Conservation (phyloP, 2,797 vertebrate species). For the Dallia pectoralis region DNA sequence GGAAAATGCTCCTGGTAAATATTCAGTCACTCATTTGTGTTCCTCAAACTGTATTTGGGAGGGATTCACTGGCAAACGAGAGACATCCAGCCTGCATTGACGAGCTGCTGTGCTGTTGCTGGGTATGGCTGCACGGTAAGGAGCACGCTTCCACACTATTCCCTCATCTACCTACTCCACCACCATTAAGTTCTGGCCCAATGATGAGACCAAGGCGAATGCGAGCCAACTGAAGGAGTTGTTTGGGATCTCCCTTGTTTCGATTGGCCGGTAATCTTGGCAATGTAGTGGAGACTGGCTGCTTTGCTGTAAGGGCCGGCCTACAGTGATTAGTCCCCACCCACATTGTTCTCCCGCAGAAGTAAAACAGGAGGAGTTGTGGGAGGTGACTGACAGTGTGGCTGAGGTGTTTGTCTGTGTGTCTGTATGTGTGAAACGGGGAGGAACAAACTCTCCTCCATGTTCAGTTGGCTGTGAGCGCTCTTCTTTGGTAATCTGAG, state of each 20-base stretch:
- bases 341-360: slow-evolving; percentile 42
- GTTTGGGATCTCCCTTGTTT: slow-evolving; percentile 62
- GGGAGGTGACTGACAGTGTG: slow-evolving; percentile 53
- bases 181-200: slow-evolving; percentile 37
- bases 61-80: slow-evolving; percentile 81
- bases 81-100: slow-evolving; percentile 73
- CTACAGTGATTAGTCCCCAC: slow-evolving; percentile 72
- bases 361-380: slow-evolving; percentile 39
- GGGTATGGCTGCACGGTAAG: slow-evolving; percentile 84
- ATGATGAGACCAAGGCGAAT: slow-evolving; percentile 95
- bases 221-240: slow-evolving; percentile 78
- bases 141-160: too few species aligned
- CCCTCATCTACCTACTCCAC: background rate
- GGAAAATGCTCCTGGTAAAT: slow-evolving; percentile 65
- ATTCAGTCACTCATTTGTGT: background rate
- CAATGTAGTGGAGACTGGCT: slow-evolving; percentile 76
- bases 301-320: slow-evolving; percentile 93
- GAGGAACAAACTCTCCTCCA: slow-evolving; percentile 38
- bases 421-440: slow-evolving; percentile 30
- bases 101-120: slow-evolving; percentile 87
- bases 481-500: slow-evolving; percentile 72
- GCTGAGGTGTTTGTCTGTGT: slow-evolving; percentile 16
- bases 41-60: slow-evolving; percentile 80
- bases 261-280: slow-evolving; percentile 94
- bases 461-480: slow-evolving; percentile 59